phyloP scores from a whole-genome alignment of 2,888 invertebrate species.

The Cosmia trapezina region DNA sequence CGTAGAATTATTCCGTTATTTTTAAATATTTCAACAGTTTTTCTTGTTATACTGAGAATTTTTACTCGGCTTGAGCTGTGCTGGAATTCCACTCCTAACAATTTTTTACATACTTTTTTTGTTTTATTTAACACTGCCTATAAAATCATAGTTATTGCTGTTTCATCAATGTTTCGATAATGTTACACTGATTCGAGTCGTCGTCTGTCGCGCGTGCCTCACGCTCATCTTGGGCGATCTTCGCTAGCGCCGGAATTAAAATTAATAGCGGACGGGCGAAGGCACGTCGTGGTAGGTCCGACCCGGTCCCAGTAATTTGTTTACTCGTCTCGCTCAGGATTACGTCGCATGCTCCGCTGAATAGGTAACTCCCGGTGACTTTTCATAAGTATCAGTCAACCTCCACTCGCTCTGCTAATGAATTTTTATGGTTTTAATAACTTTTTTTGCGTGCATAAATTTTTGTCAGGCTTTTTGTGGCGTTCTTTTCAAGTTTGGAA shows the following conservation, averaged over 20 bases:
- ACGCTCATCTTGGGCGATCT: conserved; percentile 85
- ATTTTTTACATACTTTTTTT: not conserved
- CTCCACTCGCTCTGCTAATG: conserved; percentile 60
- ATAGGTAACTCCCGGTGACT: conserved; percentile 87
- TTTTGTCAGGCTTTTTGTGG: conserved; percentile 14
- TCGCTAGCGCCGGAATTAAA: conserved; percentile 87
- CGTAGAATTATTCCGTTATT: not conserved
- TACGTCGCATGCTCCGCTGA: conserved; percentile 87
- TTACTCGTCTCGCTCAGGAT: conserved; percentile 88
- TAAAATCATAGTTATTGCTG: conserved; percentile 15
- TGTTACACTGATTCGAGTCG: conserved; percentile 65
- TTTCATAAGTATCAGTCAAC: conserved; percentile 72
- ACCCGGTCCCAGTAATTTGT: conserved; percentile 87
- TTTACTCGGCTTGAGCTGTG: not conserved
- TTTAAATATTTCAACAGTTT: not conserved
- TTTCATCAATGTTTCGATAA: conserved; percentile 56
- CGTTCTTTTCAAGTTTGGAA: conserved; percentile 27
- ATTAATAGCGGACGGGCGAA: conserved; percentile 87
- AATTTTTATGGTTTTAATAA: conserved; percentile 64
- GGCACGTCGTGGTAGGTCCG: conserved; percentile 79
- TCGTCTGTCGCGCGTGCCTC: conserved; percentile 81
- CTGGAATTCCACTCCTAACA: not conserved
- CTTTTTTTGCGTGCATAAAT: conserved; percentile 34
- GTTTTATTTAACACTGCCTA: not conserved
- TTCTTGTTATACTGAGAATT: not conserved